A percentile compares a stretch with the other conserved stretches of the same genome.
These are phyloP conservation scores for Erpornis zantholeuca DNA, from an alignment of 2,113 vertebrate species.

Conservation along the genomic window DNA sequence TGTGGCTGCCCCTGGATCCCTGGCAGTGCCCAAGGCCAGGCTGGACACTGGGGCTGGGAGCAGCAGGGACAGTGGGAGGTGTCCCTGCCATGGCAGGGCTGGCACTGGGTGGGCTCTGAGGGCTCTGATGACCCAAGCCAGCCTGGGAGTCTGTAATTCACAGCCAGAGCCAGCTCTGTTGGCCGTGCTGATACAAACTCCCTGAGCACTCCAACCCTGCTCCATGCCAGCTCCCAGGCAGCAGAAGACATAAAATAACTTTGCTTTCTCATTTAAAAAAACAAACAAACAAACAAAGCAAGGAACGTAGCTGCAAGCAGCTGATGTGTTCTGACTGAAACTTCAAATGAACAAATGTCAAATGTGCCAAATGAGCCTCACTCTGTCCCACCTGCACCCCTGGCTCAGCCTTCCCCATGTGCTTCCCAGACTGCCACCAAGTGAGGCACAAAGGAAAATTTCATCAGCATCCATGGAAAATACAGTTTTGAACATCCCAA, in stretches of 20 bases:
- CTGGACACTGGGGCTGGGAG: not conserved
- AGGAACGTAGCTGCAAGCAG: not conserved
- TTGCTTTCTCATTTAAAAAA: not conserved
- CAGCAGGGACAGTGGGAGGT: not conserved
- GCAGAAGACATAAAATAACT: not conserved
- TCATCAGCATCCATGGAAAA: not conserved
- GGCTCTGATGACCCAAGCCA: not conserved
- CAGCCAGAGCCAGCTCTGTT: not conserved
- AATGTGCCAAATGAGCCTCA: not conserved
- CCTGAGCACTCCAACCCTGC: not conserved
- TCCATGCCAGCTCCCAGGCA: accelerated
- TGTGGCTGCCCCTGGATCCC: not conserved
- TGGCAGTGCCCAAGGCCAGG: not conserved
- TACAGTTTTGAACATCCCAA: not conserved
- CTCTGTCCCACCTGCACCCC: accelerated
- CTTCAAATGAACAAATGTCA: not conserved
- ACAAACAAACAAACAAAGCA: too few species aligned
- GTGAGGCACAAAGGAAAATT: not conserved
- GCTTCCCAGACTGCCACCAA: not conserved
- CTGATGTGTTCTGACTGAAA: not conserved
- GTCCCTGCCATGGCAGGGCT: not conserved
- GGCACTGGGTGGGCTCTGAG: not conserved
- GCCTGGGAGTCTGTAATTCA: not conserved
- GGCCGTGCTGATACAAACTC: not conserved
- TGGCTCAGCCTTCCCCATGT: accelerated